Base-by-base conservation (phyloP, 2,113 vertebrate genomes). In the Apeltes quadracus region DNA sequence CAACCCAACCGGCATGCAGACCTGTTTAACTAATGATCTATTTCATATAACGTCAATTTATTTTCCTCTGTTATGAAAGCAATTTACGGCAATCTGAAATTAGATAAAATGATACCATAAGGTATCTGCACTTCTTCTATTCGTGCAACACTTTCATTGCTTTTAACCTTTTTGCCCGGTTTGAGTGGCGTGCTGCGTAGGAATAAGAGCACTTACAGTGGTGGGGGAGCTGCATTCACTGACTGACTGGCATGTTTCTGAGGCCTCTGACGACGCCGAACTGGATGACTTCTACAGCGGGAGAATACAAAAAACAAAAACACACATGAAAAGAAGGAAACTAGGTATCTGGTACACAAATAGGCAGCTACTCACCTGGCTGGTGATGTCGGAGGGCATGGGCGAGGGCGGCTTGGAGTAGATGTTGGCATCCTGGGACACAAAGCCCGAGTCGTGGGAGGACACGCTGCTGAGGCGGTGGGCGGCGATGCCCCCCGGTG, bases 171-270 rank as follows among this genome's bases (percentile, higher is more conserved):
- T 38, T 12, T 3, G 14, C 29, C 16, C 46, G n/a, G 16, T 41
- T n/a, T 25, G 44, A 70, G 25, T 69, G 22, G 20, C 15, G 4
- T 0, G 3, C 39, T 39, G 44, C 2, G 29, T 23, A 7, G 72
- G 57, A 44, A 16, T 55, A 0, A 0, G 12, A 63, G 50, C 68
- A 96, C 96, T 97, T 84, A 99, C 97, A 87, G 97, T 95, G 73
- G 97, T 99, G 3, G 97, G 97, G 68, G 97, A 98, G 94, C 95
- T 97, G 95, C 97, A 99, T 92, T 98, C 97, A 90, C 97, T 98
- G 85, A 99, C 96, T 0, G 97, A 98, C 94, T 98, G 97, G 89
- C 97, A 98, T 36, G 97, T 98, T 87, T 99, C 97, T 0, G 97
- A 99, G 56, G 97, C 97, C 90, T 99, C 97, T 0, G 97, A 99